Base-by-base conservation (phyloP, 2,888 invertebrate genomes). In the Thumatha senex region DNA sequence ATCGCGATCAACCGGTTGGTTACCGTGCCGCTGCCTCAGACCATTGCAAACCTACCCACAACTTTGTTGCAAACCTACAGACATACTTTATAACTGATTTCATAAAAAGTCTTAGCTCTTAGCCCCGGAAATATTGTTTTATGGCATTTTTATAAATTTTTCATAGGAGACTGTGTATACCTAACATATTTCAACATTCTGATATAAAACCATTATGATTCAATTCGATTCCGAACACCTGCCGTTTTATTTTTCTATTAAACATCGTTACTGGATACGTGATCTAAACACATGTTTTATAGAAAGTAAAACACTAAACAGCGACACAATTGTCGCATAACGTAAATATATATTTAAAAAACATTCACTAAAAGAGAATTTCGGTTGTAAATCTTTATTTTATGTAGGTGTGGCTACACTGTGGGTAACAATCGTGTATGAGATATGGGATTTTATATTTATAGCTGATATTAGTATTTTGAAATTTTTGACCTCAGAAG, bases 391-490 rank as follows among this genome's bases (percentile, higher is more conserved):
- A 67, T 68, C 56, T 36, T 50, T 38, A 40, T 68, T 58, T 67
- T 63, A 69, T 58, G 58, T 55, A 56, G 35, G 52, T 39, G 7
- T 2, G 31, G n/a, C n/a, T n/a, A n/a, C 9, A 31, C 31, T 24
- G 3, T 49, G 45, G 48, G 53, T 65, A 44, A 65, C 56, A 68
- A 60, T 54, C 35, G 45, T 43, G 47, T 55, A 52, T 68, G 63
- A 68, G 48, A 56, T 69, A 61, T 60, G 50, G 56, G 46, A 40
- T 31, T 59, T 68, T 64, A 61, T 60, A 65, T 68, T 65, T 67
- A 67, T 54, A 47, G 46, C 47, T 48, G 30, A 52, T 43, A 54
- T 57, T 64, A 58, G 53, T 38, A 51, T 48, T 56, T 50, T 34
- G 18, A 40, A 24, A 15, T 11, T 39, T 34, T 34, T 13, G 29